phyloP scores from a whole-genome alignment of 2,113 vertebrate species.

The Desmodus rotundus region DNA sequence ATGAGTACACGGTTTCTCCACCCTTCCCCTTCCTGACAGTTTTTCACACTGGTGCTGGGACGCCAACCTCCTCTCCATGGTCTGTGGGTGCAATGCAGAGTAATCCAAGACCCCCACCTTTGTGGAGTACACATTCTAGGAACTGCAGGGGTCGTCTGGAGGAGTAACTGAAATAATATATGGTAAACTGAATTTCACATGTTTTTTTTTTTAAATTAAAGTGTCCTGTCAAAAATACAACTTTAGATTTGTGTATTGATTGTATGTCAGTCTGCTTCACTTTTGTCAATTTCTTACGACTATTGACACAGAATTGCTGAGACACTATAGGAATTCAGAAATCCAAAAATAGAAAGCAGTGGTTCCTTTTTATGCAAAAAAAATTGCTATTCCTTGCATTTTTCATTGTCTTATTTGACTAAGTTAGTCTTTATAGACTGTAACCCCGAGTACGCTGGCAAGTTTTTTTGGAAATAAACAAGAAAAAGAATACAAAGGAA shows the following conservation, averaged over 20 bases:
- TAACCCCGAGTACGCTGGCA: slow-evolving; percentile 9
- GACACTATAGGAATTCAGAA: neutral
- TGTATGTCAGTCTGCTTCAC: neutral
- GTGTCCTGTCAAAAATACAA: neutral
- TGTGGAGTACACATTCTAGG: neutral
- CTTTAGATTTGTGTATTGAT: neutral
- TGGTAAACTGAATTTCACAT: neutral
- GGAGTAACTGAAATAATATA: neutral
- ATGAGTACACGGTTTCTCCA: neutral
- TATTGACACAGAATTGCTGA: neutral
- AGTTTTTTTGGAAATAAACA: slow-evolving; percentile 39
- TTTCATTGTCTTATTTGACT: neutral
- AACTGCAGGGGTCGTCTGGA: neutral
- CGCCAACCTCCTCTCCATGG: neutral
- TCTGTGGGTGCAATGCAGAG: neutral
- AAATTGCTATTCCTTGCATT: slow-evolving; percentile 18
- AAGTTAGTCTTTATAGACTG: neutral
- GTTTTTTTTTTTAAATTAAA: slow-evolving; percentile 6
- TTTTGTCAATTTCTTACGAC: neutral
- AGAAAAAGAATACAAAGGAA: neutral
- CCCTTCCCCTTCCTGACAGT: neutral
- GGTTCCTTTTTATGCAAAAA: neutral
- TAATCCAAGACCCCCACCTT: neutral
- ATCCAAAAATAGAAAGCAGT: neutral
- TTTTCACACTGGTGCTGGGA: neutral